Conservation (phyloP, 2,888 invertebrate species). For the Dryobota labecula region DNA sequence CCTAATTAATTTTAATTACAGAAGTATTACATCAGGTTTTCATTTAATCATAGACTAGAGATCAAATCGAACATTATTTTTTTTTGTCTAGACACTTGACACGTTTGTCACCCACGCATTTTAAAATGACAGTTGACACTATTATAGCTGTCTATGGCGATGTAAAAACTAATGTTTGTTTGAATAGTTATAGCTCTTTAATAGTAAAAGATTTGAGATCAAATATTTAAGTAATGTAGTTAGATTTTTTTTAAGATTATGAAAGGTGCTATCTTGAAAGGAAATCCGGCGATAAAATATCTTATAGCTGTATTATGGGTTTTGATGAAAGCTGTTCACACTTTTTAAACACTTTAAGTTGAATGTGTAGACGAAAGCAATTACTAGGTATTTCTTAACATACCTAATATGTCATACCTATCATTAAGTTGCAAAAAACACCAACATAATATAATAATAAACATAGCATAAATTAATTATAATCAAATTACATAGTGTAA, state of each 20-base stretch:
- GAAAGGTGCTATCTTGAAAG: background rate
- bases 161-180: constrained; percentile 48
- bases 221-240: constrained; percentile 8
- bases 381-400: background rate
- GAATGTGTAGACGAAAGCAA: background rate
- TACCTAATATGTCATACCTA: too few relatives aligned
- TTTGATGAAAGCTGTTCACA: background rate
- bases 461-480: constrained; percentile 8
- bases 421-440: too few relatives aligned
- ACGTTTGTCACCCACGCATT: constrained; percentile 71
- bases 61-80: constrained; percentile 45
- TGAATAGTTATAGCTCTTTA: constrained; percentile 33
- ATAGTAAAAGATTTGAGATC: constrained; percentile 31
- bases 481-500: constrained; percentile 19
- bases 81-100: constrained; percentile 48
- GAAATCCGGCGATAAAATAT: background rate
- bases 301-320: background rate
- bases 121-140: constrained; percentile 75
- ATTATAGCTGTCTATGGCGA: constrained; percentile 64
- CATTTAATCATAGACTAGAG: constrained; percentile 47
- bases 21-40: constrained; percentile 33
- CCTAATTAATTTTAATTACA: constrained; percentile 61
- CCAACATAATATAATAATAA: background rate
- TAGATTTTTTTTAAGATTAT: constrained; percentile 3
- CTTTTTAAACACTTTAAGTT: background rate